These are phyloP conservation scores for Bimastos eiseni DNA, from an alignment of 2,888 invertebrate genomes.

Conservation along the genomic window DNA sequence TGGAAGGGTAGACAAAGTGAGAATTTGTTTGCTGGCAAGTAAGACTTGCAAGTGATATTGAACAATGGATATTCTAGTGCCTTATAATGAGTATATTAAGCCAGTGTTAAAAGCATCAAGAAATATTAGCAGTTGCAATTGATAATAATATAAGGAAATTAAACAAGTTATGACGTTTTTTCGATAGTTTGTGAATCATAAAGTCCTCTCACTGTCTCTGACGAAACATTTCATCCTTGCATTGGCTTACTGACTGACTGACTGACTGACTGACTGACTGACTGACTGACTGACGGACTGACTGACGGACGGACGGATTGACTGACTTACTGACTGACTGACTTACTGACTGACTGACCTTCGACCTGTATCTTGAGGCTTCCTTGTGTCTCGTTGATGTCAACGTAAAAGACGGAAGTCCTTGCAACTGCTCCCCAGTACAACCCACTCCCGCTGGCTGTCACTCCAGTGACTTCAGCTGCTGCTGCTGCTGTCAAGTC, in stretches of 20 bases:
- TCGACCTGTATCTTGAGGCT: constrained; percentile 22
- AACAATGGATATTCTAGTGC: no score
- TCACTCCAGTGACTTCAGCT: not conserved
- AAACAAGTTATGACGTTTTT: no score
- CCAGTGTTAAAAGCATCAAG: no score
- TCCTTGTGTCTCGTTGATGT: constrained; percentile 20
- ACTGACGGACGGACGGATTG: not conserved
- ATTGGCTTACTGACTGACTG: not conserved
- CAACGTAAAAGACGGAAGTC: constrained; percentile 18
- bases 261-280: not conserved
- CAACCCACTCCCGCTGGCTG: constrained; percentile 16
- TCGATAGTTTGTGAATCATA: no score
- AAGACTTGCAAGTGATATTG: not conserved
- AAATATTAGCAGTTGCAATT: no score
- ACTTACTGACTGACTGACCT: constrained; percentile 16
- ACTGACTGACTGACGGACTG: not conserved
- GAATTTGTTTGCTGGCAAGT: no score
- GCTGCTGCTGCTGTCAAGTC: not conserved
- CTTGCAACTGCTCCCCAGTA: not conserved
- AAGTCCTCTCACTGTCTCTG: not conserved
- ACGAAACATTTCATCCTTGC: not conserved
- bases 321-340: not conserved
- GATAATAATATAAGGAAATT: no score
- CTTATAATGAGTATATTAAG: no score
- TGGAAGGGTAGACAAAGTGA: no score